A percentile compares a stretch with the other conserved stretches of the same genome.
Conservation (phyloP, 2,888 invertebrate genomes). For the Vandiemenella viatica region DNA sequence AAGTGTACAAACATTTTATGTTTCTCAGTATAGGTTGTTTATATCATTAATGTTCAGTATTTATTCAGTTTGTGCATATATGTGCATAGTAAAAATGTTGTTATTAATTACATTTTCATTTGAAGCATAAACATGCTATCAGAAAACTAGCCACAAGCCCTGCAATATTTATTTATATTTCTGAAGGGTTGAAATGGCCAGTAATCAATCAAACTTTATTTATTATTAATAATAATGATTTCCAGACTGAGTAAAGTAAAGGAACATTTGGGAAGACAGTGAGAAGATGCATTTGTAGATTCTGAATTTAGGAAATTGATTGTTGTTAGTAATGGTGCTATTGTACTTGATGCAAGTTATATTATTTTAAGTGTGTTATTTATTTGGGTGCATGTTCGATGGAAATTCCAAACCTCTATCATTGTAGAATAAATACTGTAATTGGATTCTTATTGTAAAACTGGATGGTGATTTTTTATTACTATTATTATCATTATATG, state of each 20-base stretch:
- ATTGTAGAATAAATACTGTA: slow-evolving; percentile 8
- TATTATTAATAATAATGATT: slow-evolving; percentile 1
- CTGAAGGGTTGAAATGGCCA: not conserved
- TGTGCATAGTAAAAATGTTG: not conserved
- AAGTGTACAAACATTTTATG: too few relatives aligned
- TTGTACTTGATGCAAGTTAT: slow-evolving; percentile 8
- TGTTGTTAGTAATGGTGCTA: slow-evolving; percentile 12
- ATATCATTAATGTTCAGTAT: too few relatives aligned
- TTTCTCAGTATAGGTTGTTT: not conserved
- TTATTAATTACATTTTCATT: too few relatives aligned
- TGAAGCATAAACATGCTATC: too few relatives aligned
- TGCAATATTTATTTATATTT: not conserved
- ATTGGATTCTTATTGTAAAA: slow-evolving; percentile 6
- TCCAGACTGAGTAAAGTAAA: slow-evolving; percentile 3
- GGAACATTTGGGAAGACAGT: not conserved
- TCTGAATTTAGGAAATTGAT: not conserved
- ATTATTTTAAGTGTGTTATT: slow-evolving; percentile 8
- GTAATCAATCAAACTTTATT: not conserved
- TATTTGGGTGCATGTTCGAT: slow-evolving; percentile 9
- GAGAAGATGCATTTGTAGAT: slow-evolving; percentile 6
- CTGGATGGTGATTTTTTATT: slow-evolving; percentile 7
- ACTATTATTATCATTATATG: slow-evolving; percentile 2
- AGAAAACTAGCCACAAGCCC: slow-evolving; percentile 2
- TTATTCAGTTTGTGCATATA: too few relatives aligned
- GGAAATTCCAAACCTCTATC: slow-evolving; percentile 8